Base-by-base conservation (phyloP, 2,888 invertebrate species). In the Tenthredo scrophulariae region DNA sequence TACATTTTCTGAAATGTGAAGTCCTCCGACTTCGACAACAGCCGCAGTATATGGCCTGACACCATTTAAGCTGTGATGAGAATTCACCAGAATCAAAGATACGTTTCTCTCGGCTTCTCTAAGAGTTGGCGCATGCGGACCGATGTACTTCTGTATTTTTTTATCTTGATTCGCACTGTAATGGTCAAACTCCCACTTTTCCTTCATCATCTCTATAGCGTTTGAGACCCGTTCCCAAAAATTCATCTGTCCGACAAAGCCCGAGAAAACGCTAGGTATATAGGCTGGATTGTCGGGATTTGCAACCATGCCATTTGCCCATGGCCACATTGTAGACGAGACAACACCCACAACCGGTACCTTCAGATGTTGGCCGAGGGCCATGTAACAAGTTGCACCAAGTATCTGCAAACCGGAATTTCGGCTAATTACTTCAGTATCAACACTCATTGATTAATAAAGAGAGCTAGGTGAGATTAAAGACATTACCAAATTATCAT, bases 21-120 rank as follows among this genome's bases (percentile, higher is more conserved):
- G 91, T 50, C 95, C 95, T 13, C 94, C 95, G 10, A 95, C 94
- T 79, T 95, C 94, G 18, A 95, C 91, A 87, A 94, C 90, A 1
- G 92, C 93, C 0, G 94, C 91, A 1, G 94, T 91, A 0, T 89
- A 90, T 3, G 95, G 94, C 54, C 93, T 95, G 94, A 85, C 94
- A 93, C 93, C 93, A 43, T 94, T 93, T 46, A 95, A 87, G 4
- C 93, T 93, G 54, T 93, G 92, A 90, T 95, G 94, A 94, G 88
- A 1, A 89, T 95, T 95, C 0, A 94, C 87, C 65, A 95, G 88
- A 46, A 95, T 91, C 10, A 95, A 88, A 2, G 94, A 94, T 15
- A 94, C 90, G 82, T 93, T 93, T 62, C 91, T 93, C 86, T 94
- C 94, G 87, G 94, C 89, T 84, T 93, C 90, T 13, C 90, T 88